A percentile compares a stretch with the other conserved stretches of the same genome.
These are phyloP conservation scores for Cheilosia vulpina DNA, from an alignment of 2,888 invertebrate genomes.

Conservation along the genomic window DNA sequence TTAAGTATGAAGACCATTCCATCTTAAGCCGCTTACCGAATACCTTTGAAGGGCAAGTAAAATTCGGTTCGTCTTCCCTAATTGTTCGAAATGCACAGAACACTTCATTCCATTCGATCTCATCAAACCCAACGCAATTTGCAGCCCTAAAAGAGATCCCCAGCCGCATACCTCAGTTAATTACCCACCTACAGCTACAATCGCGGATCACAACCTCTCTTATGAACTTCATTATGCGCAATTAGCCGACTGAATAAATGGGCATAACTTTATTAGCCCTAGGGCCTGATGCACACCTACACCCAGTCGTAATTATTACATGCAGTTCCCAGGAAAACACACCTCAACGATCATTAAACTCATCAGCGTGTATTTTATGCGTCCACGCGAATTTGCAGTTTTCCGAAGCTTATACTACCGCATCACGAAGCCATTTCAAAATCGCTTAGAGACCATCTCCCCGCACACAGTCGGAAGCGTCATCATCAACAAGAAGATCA, in stretches of 20 bases:
- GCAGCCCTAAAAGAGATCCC: background rate
- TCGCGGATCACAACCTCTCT: background rate
- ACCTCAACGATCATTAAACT: constrained; percentile 3
- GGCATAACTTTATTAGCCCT: constrained; percentile 12
- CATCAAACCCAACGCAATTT: too few relatives aligned
- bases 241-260: constrained; percentile 12
- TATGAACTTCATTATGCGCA: background rate
- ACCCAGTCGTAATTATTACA: background rate
- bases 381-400: background rate
- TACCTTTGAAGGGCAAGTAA: too few relatives aligned
- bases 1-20: too few relatives aligned
- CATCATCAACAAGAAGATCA: background rate
- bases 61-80: too few relatives aligned
- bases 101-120: too few relatives aligned
- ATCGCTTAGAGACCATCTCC: constrained; percentile 1
- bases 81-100: too few relatives aligned
- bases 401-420: constrained; percentile 8
- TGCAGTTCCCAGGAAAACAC: constrained; percentile 5
- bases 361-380: constrained; percentile 19
- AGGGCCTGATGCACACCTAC: constrained; percentile 19
- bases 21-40: too few relatives aligned
- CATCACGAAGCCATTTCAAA: constrained; percentile 29
- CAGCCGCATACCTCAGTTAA: background rate
- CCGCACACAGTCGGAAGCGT: constrained; percentile 17
- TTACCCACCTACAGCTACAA: background rate